These are phyloP conservation scores for Luscinia luscinia DNA, from an alignment of 2,797 vertebrate species.

Conservation along the genomic window DNA sequence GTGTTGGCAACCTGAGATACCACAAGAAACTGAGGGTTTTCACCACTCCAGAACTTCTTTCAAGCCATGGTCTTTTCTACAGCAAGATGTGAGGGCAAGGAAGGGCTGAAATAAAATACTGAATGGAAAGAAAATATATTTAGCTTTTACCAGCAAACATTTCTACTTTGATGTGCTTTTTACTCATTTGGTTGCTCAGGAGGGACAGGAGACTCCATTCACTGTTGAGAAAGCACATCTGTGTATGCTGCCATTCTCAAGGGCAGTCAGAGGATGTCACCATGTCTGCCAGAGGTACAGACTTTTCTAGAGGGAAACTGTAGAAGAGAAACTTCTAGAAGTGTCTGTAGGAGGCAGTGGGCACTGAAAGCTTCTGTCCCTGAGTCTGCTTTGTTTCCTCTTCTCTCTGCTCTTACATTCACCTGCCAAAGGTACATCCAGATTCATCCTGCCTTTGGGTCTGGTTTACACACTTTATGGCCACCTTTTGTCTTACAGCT, in stretches of 20 bases:
- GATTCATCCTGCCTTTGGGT: background rate
- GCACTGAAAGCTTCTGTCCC: rapidly evolving
- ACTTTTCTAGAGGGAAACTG: background rate
- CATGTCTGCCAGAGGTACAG: rapidly evolving
- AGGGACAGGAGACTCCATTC: background rate
- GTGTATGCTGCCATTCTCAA: background rate
- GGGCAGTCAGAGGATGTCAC: background rate
- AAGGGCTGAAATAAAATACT: constrained; percentile 5
- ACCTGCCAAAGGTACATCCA: background rate
- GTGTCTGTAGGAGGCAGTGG: background rate
- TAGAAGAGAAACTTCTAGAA: background rate
- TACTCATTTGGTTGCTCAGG: background rate
- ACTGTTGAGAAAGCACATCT: background rate
- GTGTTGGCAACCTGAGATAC: background rate
- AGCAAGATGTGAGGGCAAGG: background rate
- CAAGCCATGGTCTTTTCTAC: background rate
- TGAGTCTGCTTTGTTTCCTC: background rate
- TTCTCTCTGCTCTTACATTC: background rate
- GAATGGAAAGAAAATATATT: background rate
- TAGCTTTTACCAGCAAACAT: background rate
- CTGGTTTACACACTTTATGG: background rate
- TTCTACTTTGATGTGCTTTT: background rate
- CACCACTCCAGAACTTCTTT: background rate
- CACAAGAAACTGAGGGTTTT: background rate
- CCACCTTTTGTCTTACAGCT: background rate